Conservation (phyloP, 2,797 vertebrate genomes). For the Apogon hyalosoma region DNA sequence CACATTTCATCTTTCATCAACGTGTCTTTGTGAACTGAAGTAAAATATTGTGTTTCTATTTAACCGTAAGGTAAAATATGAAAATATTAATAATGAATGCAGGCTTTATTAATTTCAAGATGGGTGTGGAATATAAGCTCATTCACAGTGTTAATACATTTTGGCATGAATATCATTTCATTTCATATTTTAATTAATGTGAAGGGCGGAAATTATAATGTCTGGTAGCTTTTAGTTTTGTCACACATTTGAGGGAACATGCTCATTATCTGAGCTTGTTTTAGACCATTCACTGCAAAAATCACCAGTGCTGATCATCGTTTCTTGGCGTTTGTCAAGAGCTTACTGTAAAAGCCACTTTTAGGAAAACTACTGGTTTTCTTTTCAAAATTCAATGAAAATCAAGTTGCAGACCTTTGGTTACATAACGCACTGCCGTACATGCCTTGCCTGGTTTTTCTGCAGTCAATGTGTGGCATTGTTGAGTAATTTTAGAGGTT, state of each 20-base stretch:
- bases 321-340: slow-evolving; percentile 3
- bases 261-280: slow-evolving; percentile 4
- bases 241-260: slow-evolving; percentile 23
- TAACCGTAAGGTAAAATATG: slow-evolving; percentile 47
- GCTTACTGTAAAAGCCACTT: slow-evolving; percentile 30
- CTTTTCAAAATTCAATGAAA: slow-evolving; percentile 21
- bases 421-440: slow-evolving; percentile 27
- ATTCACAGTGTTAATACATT: slow-evolving; percentile 54
- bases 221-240: slow-evolving; percentile 26
- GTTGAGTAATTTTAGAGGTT: background rate
- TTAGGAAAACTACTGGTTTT: slow-evolving; percentile 40
- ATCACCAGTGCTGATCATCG: background rate
- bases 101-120: slow-evolving; percentile 47
- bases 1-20: background rate
- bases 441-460: slow-evolving; percentile 18
- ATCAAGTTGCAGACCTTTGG: slow-evolving; percentile 15
- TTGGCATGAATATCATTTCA: slow-evolving; percentile 48
- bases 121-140: slow-evolving; percentile 53
- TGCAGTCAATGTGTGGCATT: slow-evolving; percentile 1
- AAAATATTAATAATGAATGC: slow-evolving; percentile 62
- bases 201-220: slow-evolving; percentile 58
- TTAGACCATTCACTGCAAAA: slow-evolving; percentile 6
- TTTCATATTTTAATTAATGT: slow-evolving; percentile 61
- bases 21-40: slow-evolving; percentile 15
- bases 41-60: slow-evolving; percentile 40